Conservation (phyloP, 2,888 invertebrate genomes). For the Platycheirus rosarum region DNA sequence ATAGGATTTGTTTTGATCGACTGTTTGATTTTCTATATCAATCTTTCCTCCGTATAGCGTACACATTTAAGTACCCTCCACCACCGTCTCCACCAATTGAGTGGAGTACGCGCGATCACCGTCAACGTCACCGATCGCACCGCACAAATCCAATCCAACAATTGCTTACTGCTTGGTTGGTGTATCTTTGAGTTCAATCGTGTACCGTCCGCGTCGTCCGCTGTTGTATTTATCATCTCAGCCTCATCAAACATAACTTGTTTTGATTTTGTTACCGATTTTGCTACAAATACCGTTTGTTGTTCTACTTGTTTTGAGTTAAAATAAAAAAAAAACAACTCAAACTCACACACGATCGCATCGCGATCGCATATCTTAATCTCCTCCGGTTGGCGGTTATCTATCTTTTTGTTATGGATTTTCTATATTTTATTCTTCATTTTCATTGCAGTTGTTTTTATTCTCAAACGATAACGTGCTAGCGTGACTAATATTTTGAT, state of each 20-base stretch:
- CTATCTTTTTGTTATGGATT: slow-evolving; percentile 9
- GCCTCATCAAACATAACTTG: slow-evolving; percentile 69
- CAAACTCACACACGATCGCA: slow-evolving; percentile 53
- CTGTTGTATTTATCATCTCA: slow-evolving; percentile 44
- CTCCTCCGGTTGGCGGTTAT: no score
- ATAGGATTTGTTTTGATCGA: slow-evolving; percentile 69
- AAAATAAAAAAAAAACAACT: slow-evolving; percentile 13
- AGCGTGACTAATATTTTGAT: slow-evolving; percentile 42
- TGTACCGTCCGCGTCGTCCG: slow-evolving; percentile 22
- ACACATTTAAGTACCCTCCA: no score
- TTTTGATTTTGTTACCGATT: slow-evolving; percentile 73
- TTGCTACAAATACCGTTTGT: slow-evolving; percentile 74
- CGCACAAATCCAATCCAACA: slow-evolving; percentile 27
- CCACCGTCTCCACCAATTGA: no score
- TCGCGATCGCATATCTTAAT: slow-evolving; percentile 48
- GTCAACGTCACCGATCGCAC: no score
- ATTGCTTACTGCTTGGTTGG: not conserved
- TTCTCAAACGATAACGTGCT: slow-evolving; percentile 19
- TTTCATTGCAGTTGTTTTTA: slow-evolving; percentile 40
- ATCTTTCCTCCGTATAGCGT: slow-evolving; percentile 18
- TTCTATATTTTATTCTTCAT: slow-evolving; percentile 16
- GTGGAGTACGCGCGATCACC: no score
- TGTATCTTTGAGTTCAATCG: slow-evolving; percentile 26
- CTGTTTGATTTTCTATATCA: slow-evolving; percentile 69
- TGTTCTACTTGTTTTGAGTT: slow-evolving; percentile 66